phyloP scores from a whole-genome alignment of 2,113 vertebrate species.

The Rhodinocichla rosea region DNA sequence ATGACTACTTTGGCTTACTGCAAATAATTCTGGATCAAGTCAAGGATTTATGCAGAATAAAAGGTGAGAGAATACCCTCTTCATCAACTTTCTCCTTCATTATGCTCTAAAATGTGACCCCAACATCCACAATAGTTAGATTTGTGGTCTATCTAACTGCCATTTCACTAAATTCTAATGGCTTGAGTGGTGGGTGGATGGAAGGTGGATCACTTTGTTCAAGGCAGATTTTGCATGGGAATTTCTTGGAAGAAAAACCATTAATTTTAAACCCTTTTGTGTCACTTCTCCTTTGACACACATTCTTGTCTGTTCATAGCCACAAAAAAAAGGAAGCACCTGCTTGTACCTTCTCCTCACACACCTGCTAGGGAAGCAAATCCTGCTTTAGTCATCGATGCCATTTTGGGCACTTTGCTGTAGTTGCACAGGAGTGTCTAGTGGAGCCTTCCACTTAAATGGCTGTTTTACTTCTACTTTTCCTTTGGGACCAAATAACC shows the following conservation, averaged over 20 bases:
- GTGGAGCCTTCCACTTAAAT: not conserved
- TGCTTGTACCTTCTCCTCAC: not conserved
- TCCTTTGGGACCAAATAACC: not conserved
- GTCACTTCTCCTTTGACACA: not conserved
- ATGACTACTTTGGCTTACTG: not conserved
- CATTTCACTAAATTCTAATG: not conserved
- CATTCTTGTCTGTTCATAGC: not conserved
- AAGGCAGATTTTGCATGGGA: not conserved
- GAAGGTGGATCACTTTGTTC: not conserved
- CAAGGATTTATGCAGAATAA: not conserved
- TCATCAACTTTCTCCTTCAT: not conserved
- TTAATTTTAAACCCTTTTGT: not conserved
- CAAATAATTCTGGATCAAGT: not conserved
- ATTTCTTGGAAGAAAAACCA: not conserved
- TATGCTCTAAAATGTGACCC: not conserved
- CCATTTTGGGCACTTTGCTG: not conserved
- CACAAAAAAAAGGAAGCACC: not conserved
- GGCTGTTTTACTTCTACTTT: not conserved
- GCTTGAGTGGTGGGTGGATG: not conserved
- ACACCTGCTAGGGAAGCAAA: not conserved
- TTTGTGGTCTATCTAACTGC: not conserved
- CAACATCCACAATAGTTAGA: not conserved
- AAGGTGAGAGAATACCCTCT: not conserved
- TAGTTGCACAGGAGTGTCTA: not conserved
- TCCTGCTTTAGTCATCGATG: not conserved